phyloP scores from a whole-genome alignment of 2,113 vertebrate species.

The Archocentrus centrarchus region DNA sequence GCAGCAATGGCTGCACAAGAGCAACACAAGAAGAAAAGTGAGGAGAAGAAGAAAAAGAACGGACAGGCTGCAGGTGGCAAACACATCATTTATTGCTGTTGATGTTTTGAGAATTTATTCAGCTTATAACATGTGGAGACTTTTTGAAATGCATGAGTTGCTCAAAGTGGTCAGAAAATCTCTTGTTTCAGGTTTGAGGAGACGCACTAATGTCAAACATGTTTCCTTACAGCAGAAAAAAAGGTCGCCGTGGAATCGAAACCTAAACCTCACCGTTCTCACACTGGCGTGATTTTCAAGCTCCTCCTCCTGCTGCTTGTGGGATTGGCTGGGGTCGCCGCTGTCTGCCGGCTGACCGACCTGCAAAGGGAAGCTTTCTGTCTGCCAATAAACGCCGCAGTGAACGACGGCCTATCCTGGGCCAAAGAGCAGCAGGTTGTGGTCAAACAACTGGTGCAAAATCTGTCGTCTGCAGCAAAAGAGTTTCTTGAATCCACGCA shows the following conservation, averaged over 20 bases:
- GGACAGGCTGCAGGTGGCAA: slow-evolving; percentile 82
- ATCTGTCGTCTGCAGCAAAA: slow-evolving; percentile 61
- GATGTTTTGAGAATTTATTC: not conserved
- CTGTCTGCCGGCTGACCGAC: slow-evolving; percentile 84
- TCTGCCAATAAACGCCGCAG: slow-evolving; percentile 81
- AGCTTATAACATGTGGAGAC: not conserved
- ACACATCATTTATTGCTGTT: not conserved
- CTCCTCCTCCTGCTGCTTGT: slow-evolving; percentile 81
- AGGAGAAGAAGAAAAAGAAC: slow-evolving; percentile 88
- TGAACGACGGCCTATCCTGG: slow-evolving; percentile 83
- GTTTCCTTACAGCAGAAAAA: slow-evolving; percentile 63
- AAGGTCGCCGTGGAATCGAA: slow-evolving; percentile 33
- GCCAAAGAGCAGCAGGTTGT: slow-evolving; percentile 83
- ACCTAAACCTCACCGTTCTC: slow-evolving; percentile 64
- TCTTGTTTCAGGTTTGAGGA: not conserved
- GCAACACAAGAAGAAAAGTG: slow-evolving; percentile 86
- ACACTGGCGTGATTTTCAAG: slow-evolving; percentile 79
- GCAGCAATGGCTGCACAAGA: slow-evolving; percentile 78
- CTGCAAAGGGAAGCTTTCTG: slow-evolving; percentile 85
- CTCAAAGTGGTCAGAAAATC: not conserved
- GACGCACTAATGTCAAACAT: not conserved
- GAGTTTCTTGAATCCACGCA: slow-evolving; percentile 81
- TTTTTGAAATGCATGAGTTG: not conserved
- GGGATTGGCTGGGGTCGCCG: slow-evolving; percentile 73
- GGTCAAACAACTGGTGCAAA: slow-evolving; percentile 76